Percentiles rank a stretch among this genome's conserved stretches.
Evolutionary conservation across 1,140 invertebrate species (phyloP).

Genomic region (Tetramorium alpestre): DNA sequence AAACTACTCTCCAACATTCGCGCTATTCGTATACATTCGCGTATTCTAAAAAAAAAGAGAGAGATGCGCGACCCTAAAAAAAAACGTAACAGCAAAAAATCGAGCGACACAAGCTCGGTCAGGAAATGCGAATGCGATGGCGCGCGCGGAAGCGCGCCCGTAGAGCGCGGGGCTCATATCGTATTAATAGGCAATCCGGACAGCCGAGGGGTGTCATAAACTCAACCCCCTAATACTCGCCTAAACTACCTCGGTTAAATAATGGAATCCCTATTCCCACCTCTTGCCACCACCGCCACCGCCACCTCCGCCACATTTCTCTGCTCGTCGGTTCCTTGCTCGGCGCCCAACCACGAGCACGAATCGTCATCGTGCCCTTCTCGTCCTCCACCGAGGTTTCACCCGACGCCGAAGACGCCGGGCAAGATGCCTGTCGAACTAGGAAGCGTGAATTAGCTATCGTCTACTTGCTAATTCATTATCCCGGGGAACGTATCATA

Average conservation of each 20-base stretch:
- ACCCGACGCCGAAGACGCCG: neutral
- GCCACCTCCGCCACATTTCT: constrained; percentile 34
- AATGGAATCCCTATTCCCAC: constrained; percentile 85
- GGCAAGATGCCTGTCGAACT: neutral
- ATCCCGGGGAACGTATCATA: neutral
- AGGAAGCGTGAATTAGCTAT: constrained; percentile 49
- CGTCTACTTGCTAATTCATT: constrained; percentile 41
- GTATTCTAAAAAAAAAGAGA: constrained; percentile 10
- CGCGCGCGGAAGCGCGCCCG: constrained; percentile 70
- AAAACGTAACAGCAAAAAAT: constrained; percentile 63
- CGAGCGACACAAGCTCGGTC: constrained; percentile 65
- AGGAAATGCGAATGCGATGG: constrained; percentile 67
- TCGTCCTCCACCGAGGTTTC: neutral
- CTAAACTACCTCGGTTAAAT: constrained; percentile 86
- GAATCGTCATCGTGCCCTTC: constrained; percentile 33
- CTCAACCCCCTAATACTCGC: constrained; percentile 86
- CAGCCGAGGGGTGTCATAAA: constrained; percentile 86
- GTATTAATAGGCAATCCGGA: constrained; percentile 86
- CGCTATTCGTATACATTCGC: neutral
- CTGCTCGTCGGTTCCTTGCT: constrained; percentile 61
- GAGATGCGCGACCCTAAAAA: neutral
- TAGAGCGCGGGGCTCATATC: constrained; percentile 84
- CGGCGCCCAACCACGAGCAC: constrained; percentile 59
- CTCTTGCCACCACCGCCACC: constrained; percentile 65
- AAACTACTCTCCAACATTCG: neutral